Base-by-base conservation (phyloP, 2,797 vertebrate species). In the Lepus townsendii region DNA sequence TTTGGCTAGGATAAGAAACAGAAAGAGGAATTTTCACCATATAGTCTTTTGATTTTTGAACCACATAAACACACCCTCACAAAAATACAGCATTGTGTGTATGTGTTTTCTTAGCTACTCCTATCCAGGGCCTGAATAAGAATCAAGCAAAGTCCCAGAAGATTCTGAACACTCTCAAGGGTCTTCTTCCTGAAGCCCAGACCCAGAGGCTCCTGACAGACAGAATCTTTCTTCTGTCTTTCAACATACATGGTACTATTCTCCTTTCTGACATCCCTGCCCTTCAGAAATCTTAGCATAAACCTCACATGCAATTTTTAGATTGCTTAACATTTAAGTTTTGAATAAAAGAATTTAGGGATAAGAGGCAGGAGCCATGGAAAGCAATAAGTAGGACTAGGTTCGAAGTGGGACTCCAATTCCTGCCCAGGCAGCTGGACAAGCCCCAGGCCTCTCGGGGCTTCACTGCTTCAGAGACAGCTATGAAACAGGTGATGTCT, bases 41-140 rank as follows among this genome's bases (percentile, higher is more conserved):
- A 83, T 50, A 32, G 27, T 88, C 27, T 80, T 87, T 94, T 75
- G 42, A 93, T 72, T 85, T 94, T 82, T 90, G 6, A 94, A 89
- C 4, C 7, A 82, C 4, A 88, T 83, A 85, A 88, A 63, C 42
- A 12, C 24, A 80, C 68, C 10, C 12, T 72, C n/a, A 30, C 71
- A 90, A 83, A 82, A 85, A 50, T 6, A 16, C 79, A 17, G 32
- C 54, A 71, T 4, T 47, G 42, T 47, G 8, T 20, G n/a, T 47
- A 17, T 9, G 73, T 71, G 27, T 69, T 75, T 83, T 72, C 91
- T 75, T 62, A 88, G 69, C 27, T 78, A 13, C 27, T 83, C 7
- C 63, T 68, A 86, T 30, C 20, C 57, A 50, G 71, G 26, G 7
- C 14, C 78, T 77, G 35, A 95, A 60, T 32, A 82, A 66, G n/a